Percentiles rank a stretch among this genome's conserved stretches.
These are phyloP conservation scores for Pomatostomus ruficeps DNA, from an alignment of 2,113 vertebrate species.

Conservation along the genomic window DNA sequence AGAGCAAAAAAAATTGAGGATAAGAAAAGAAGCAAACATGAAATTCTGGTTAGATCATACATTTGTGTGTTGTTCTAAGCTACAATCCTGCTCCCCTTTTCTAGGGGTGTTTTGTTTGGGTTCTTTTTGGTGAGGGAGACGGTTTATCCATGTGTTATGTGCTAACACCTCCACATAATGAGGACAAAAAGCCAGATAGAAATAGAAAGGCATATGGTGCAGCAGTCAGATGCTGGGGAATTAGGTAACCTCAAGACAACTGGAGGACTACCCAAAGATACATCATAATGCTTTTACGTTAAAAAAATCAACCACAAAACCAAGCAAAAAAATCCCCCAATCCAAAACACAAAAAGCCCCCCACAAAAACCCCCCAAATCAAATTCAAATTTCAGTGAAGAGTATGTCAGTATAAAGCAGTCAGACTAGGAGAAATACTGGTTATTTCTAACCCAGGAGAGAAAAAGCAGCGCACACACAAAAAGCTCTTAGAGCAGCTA, in stretches of 20 bases:
- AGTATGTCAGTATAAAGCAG: not conserved
- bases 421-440: not conserved
- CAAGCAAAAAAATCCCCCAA: not conserved
- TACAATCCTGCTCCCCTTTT: not conserved
- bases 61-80: not conserved
- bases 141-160: not conserved
- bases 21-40: not conserved
- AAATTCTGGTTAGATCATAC: not conserved
- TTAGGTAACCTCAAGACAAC: not conserved
- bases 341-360: not conserved
- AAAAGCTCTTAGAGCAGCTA: not conserved
- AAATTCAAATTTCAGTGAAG: not conserved
- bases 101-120: not conserved
- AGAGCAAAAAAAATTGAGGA: not conserved
- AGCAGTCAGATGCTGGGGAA: not conserved
- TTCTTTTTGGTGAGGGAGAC: not conserved
- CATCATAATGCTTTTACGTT: not conserved
- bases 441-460: not conserved
- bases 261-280: not conserved
- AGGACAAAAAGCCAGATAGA: not conserved
- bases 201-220: not conserved
- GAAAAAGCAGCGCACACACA: fast-evolving
- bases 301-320: not conserved
- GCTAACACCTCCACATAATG: not conserved
- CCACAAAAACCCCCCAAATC: not conserved